Evolutionary conservation across 1,140 invertebrate genomes (phyloP), one percentile per base, ranked within the genome.

Genomic region (Hyposmocoma kahamanoa): DNA sequence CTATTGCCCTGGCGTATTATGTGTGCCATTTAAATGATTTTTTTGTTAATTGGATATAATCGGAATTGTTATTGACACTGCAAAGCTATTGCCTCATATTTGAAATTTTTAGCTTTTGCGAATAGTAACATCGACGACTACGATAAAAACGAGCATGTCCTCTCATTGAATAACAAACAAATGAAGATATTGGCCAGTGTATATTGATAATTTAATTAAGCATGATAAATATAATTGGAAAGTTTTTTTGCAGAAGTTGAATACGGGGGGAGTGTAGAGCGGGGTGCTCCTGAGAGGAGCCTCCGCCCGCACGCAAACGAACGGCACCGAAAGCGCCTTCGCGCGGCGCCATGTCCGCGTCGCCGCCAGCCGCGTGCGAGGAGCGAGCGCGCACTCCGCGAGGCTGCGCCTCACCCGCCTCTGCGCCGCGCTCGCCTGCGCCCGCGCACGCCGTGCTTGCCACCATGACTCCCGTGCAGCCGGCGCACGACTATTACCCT

Each of bases 401-500:
- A 36, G 65, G 67, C 43, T 56, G 56, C 52, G 59, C 53, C 18
- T 76, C 76, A 42, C 76, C 76, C 34, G 50, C 62, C 24, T 73
- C 77, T 22, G 70, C 77, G 32, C 81, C 85, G 50, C 77, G 77
- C 45, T 86, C 89, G 9, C 89, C 90, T 3, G 86, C 86, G 49
- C 89, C 89, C 66, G 90, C 90, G 15, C 91, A 92, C 59, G 89
- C 92, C 22, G 88, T 94, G 68, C 86, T 94, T 50, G 91, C 92
- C 28, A 94, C 92, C 56, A 94, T 94, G 92, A 93, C 87, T 2
- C 77, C 88, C 4, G 69, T 88, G 39, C 87, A 86, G 50, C 89
- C 89, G 22, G 74, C 87, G 17, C 84, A 90, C 42, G 88, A 90
- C 51, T 88, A 89, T 59, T 89, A 89, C 55, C 88, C 89, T 13